Evolutionary conservation across 1,140 invertebrate genomes (phyloP).

Genomic region (Pseudomyrmex gracilis): DNA sequence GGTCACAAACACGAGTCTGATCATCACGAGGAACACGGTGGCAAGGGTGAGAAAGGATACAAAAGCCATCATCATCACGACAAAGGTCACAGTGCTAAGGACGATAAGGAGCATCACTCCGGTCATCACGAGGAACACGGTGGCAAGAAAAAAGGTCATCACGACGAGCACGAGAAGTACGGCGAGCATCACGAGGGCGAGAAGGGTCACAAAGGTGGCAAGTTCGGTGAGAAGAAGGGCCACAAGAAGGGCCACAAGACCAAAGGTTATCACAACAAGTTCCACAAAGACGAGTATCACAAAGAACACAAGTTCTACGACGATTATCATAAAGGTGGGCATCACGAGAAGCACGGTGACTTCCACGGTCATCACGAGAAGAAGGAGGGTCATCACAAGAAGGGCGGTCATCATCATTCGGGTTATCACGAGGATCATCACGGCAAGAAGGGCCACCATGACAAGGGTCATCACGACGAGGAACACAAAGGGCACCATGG

Average conservation of each 20-base stretch:
- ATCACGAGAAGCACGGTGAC: constrained; percentile 89
- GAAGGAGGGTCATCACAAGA: constrained; percentile 90
- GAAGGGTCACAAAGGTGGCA: constrained; percentile 91
- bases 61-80: constrained; percentile 89
- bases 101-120: constrained; percentile 84
- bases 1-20: constrained; percentile 88
- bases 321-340: constrained; percentile 91
- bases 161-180: constrained; percentile 89
- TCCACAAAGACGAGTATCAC: constrained; percentile 93
- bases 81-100: constrained; percentile 88
- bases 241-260: constrained; percentile 91
- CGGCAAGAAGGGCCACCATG: constrained; percentile 90
- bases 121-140: constrained; percentile 90
- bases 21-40: constrained; percentile 88
- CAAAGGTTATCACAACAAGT: constrained; percentile 92
- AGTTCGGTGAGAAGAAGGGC: constrained; percentile 91
- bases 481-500: constrained; percentile 91
- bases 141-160: constrained; percentile 91
- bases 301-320: constrained; percentile 95
- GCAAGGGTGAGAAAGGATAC: constrained; percentile 90
- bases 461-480: constrained; percentile 92
- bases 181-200: constrained; percentile 90
- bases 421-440: constrained; percentile 90
- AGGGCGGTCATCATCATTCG: constrained; percentile 90
- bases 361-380: constrained; percentile 90